A percentile compares a stretch with the other conserved stretches of the same genome.
These are phyloP conservation scores for Ochotona curzoniae DNA, from an alignment of 2,113 vertebrate species.

Conservation along the genomic window DNA sequence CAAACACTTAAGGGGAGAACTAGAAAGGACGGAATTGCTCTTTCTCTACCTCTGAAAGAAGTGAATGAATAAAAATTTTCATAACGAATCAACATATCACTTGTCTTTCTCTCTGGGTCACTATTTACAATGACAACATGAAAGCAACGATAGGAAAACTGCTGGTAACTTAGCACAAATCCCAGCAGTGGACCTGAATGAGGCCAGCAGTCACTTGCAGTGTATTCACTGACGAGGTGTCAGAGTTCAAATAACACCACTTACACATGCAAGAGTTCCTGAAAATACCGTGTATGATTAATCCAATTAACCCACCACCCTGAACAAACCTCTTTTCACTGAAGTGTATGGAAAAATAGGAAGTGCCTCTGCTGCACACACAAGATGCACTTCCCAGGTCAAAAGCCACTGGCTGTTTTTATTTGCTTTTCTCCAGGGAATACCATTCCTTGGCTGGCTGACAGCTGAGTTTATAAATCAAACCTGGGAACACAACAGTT, in stretches of 20 bases:
- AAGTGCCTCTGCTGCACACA: neutral
- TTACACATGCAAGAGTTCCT: neutral
- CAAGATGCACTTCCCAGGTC: neutral
- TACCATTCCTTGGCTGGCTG: neutral
- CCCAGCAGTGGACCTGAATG: neutral
- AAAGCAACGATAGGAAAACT: neutral
- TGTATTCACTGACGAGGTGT: neutral
- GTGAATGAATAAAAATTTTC: conserved; percentile 4
- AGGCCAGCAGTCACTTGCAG: neutral
- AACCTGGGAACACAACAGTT: neutral
- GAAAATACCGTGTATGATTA: neutral
- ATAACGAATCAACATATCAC: neutral
- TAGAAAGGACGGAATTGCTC: too few species aligned
- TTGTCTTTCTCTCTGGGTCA: neutral
- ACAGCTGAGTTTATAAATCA: conserved; percentile 9
- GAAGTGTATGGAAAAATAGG: neutral
- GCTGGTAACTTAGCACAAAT: neutral
- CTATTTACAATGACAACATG: neutral
- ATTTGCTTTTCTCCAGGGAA: neutral
- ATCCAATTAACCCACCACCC: neutral
- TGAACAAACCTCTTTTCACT: neutral
- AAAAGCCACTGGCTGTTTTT: neutral
- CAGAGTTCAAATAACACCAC: neutral
- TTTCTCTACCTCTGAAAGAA: too few species aligned
- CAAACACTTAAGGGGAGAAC: too few species aligned